Evolutionary conservation across 2,113 vertebrate species (phyloP), one percentile per base, ranked within the genome.

Genomic region (Passerina amoena): DNA sequence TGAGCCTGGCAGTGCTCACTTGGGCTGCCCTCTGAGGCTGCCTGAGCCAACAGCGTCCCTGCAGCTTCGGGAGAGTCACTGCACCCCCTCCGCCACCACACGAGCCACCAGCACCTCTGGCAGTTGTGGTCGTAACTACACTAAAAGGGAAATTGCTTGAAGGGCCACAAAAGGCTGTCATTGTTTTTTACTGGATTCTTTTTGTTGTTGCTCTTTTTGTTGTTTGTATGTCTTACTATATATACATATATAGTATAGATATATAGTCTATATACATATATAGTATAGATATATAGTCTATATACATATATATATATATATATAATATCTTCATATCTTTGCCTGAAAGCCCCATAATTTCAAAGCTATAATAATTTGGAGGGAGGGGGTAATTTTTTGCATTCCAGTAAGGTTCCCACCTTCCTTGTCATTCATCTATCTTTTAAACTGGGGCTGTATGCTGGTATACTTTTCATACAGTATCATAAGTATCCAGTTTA

Each of bases 1-100:
- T 2, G 0, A 11, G 42, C 14, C 22, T 48, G 23, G 8, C 35
- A 28, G 18, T 4, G 35, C 14, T n/a, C 30, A 1, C 44, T 27
- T 14, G 0, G 1, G 44, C 42, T 0, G 1, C 14, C 8, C 7
- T 40, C 23, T 7, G 44, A 27, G 9, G 35, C 35, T 2, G 0
- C 9, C 35, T 11, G 53, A 59, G 23, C 30, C 35, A 50, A 7
- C 14, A 59, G 35, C 6, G 6, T 7, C 65, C 35, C 24, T 38
- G 51, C 21, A 56, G n/a, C n/a, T 8, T 0, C 1, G 1, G 13
- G 23, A 30, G 14, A 28, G 14, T 13, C 64, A 18, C 54, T 40
- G 54, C 54, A 60, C 2, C 37, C 11, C 3, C 20, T 24, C 14
- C 35, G 54, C 45, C 31, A 12, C 37, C 20, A 14, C 53, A 23